A percentile compares a stretch with the other conserved stretches of the same genome.
Evolutionary conservation across 2,888 invertebrate genomes (phyloP).

Genomic region (Cantharis rustica): DNA sequence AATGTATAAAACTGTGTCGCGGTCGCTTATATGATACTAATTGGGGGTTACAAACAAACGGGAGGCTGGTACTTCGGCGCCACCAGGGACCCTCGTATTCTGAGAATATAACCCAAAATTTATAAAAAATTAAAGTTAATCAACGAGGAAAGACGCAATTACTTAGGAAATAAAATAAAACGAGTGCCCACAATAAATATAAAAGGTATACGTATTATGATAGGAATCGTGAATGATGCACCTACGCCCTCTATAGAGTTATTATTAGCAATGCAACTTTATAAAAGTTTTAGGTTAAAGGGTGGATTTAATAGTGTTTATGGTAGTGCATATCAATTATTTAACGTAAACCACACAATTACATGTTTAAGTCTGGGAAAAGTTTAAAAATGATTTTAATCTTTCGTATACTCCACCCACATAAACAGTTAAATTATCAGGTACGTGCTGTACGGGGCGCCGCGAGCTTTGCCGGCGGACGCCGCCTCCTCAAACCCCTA

Average conservation of each 20-base stretch:
- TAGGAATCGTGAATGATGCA: not conserved
- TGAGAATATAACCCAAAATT: conserved; percentile 2
- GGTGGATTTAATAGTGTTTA: not conserved
- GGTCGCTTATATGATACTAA: conserved; percentile 36
- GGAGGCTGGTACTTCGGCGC: conserved; percentile 34
- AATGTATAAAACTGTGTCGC: conserved; percentile 46
- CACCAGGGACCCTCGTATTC: conserved; percentile 19
- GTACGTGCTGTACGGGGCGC: conserved; percentile 48
- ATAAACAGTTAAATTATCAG: conserved; percentile 53
- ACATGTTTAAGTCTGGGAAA: conserved; percentile 43
- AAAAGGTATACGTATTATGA: not conserved
- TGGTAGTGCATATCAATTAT: conserved; percentile 19
- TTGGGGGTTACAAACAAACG: conserved; percentile 36
- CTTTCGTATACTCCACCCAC: conserved; percentile 50
- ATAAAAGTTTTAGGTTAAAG: not conserved
- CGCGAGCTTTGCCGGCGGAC: conserved; percentile 50
- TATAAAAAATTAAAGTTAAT: not conserved
- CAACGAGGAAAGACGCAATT: not conserved
- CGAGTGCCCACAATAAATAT: not conserved
- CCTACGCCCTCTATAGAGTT: not conserved
- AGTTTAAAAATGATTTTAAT: conserved; percentile 45
- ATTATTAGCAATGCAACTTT: not conserved
- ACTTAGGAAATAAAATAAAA: not conserved
- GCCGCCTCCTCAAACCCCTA: conserved; percentile 51
- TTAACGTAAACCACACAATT: conserved; percentile 24